Evolutionary conservation across 2,888 invertebrate genomes (phyloP).

Genomic region (Malthinus seriepunctatus): DNA sequence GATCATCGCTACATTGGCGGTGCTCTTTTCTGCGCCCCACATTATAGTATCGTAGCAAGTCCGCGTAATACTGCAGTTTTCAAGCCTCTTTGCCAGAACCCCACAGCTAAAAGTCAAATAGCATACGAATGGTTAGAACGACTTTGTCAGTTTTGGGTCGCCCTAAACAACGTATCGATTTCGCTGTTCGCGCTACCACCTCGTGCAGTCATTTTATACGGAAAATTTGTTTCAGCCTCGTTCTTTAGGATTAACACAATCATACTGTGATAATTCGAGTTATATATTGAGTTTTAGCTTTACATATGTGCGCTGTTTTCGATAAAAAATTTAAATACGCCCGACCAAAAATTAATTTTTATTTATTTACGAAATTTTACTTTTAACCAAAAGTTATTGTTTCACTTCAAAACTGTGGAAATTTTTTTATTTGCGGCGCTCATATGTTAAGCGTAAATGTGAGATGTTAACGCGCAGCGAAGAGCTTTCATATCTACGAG

Average conservation of each 20-base stretch:
- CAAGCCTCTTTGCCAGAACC: conserved; percentile 28
- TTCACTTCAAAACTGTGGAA: neutral
- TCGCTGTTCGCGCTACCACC: conserved; percentile 36
- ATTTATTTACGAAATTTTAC: too few relatives aligned
- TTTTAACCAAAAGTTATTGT: neutral
- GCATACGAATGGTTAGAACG: conserved; percentile 26
- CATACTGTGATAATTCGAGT: conserved; percentile 71
- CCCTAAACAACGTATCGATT: conserved; percentile 35
- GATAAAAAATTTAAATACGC: conserved; percentile 8
- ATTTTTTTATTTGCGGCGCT: conserved; percentile 10
- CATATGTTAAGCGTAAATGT: conserved; percentile 24
- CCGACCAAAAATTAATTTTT: neutral
- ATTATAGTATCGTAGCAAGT: conserved; percentile 85
- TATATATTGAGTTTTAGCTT: conserved; percentile 65
- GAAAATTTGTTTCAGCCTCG: conserved; percentile 49
- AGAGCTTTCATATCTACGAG: conserved; percentile 31
- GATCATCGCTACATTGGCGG: conserved; percentile 95
- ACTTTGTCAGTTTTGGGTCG: conserved; percentile 22
- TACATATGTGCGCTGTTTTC: conserved; percentile 32
- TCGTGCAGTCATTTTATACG: conserved; percentile 25
- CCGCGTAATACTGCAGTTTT: conserved; percentile 52
- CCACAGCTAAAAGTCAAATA: conserved; percentile 22
- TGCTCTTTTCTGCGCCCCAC: conserved; percentile 95
- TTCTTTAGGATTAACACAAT: conserved; percentile 56
- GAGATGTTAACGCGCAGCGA: conserved; percentile 31